A percentile compares a stretch with the other conserved stretches of the same genome.
Evolutionary conservation across 2,888 invertebrate genomes (phyloP).

Genomic region (Orthonevra nobilis): DNA sequence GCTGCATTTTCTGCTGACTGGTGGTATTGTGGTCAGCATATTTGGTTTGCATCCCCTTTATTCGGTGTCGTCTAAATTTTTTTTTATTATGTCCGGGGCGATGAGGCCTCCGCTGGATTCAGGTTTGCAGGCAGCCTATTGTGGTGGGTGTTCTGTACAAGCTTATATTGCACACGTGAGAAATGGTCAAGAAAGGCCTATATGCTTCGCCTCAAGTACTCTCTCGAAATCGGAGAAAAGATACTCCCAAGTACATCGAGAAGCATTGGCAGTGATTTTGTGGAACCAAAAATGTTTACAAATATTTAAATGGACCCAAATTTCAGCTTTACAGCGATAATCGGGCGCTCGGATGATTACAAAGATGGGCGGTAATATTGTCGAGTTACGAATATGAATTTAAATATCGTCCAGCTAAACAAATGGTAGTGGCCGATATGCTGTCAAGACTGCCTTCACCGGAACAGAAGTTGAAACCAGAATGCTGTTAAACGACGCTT

Average conservation of each 20-base stretch:
- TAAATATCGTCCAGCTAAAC: slow-evolving; percentile 31
- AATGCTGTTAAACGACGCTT: too few species aligned
- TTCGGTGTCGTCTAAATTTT: too few species aligned
- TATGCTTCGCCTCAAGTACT: background rate
- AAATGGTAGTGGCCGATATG: slow-evolving; percentile 61
- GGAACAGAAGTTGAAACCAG: slow-evolving; percentile 7
- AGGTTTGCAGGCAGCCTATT: too few species aligned
- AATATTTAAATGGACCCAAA: too few species aligned
- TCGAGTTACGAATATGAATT: slow-evolving; percentile 41
- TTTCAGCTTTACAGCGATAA: background rate
- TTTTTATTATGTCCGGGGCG: too few species aligned
- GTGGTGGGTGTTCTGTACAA: too few species aligned
- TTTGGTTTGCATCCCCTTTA: too few species aligned
- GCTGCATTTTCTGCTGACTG: too few species aligned
- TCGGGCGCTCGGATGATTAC: slow-evolving; percentile 23
- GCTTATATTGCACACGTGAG: slow-evolving; percentile 1
- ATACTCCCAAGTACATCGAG: slow-evolving; percentile 6
- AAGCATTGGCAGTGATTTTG: slow-evolving; percentile 2
- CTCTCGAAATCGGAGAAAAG: slow-evolving; percentile 5
- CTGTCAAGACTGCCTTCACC: slow-evolving; percentile 60
- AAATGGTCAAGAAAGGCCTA: slow-evolving; percentile 6
- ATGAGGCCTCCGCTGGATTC: too few species aligned
- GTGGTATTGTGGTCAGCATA: too few species aligned
- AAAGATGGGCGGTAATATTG: slow-evolving; percentile 19
- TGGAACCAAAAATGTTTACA: background rate